phyloP scores from a whole-genome alignment of 2,797 vertebrate genomes.

The Anolis apletophallus region DNA sequence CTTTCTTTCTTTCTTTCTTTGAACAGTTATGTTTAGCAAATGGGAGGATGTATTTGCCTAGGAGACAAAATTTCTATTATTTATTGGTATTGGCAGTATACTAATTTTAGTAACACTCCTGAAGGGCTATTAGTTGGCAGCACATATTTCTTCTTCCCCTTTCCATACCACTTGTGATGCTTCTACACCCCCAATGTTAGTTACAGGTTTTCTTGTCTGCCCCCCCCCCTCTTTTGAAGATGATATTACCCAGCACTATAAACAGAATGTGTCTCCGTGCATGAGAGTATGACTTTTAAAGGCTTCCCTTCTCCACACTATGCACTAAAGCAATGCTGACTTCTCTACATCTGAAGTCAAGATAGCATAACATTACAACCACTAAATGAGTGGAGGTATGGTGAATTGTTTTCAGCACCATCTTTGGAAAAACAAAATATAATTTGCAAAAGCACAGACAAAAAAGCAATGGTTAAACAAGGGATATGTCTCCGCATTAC shows the following conservation, averaged over 20 bases:
- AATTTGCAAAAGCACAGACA: conserved; percentile 4
- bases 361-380: background rate
- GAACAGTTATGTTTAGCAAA: background rate
- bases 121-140: background rate
- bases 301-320: background rate
- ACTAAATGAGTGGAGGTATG: background rate
- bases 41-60: background rate
- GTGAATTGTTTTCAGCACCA: background rate
- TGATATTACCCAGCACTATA: too few relatives aligned
- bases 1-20: background rate
- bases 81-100: background rate
- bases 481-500: background rate
- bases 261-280: background rate
- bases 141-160: background rate
- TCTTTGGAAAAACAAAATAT: background rate
- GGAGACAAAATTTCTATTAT: background rate
- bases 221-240: background rate
- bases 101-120: background rate
- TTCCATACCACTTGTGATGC: background rate
- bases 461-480: background rate
- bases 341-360: background rate
- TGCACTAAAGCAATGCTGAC: background rate
- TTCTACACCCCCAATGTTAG: background rate
- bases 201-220: background rate
- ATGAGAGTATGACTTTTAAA: background rate